phyloP scores from a whole-genome alignment of 2,888 invertebrate species.

The Crioceris asparagi region DNA sequence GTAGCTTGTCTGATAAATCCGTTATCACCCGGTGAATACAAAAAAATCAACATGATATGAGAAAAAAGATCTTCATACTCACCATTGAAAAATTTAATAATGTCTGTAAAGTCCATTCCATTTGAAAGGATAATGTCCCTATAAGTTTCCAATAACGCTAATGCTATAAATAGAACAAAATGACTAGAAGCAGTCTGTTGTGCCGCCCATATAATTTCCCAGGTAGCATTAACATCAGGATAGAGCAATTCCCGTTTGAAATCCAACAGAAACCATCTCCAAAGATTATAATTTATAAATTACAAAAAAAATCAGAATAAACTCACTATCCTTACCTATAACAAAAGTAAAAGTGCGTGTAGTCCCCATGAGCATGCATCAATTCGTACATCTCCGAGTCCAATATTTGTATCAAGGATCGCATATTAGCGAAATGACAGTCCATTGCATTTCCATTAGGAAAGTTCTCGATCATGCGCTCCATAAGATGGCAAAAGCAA shows the following conservation, averaged over 20 bases:
- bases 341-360: slow-evolving; percentile 95
- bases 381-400: slow-evolving; percentile 89
- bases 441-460: slow-evolving; percentile 92
- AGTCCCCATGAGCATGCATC: slow-evolving; percentile 92
- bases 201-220: slow-evolving; percentile 97
- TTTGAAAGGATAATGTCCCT: slow-evolving; percentile 90
- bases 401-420: slow-evolving; percentile 77
- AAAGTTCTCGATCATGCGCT: slow-evolving; percentile 83
- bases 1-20: too few species aligned
- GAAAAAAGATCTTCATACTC: too few species aligned
- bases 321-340: slow-evolving; percentile 43
- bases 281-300: neutral
- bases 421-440: slow-evolving; percentile 90
- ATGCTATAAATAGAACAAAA: slow-evolving; percentile 86
- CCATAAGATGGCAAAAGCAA: slow-evolving; percentile 86
- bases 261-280: slow-evolving; percentile 86
- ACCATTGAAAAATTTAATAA: slow-evolving; percentile 98
- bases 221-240: slow-evolving; percentile 86
- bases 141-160: slow-evolving; percentile 86
- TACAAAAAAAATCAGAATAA: neutral
- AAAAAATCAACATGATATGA: too few species aligned
- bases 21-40: too few species aligned
- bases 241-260: slow-evolving; percentile 91
- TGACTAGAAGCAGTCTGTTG: slow-evolving; percentile 74
- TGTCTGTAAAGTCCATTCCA: slow-evolving; percentile 96